Evolutionary conservation across 2,888 invertebrate species (phyloP), one percentile per base, ranked within the genome.

Genomic region (Drosophila recens): DNA sequence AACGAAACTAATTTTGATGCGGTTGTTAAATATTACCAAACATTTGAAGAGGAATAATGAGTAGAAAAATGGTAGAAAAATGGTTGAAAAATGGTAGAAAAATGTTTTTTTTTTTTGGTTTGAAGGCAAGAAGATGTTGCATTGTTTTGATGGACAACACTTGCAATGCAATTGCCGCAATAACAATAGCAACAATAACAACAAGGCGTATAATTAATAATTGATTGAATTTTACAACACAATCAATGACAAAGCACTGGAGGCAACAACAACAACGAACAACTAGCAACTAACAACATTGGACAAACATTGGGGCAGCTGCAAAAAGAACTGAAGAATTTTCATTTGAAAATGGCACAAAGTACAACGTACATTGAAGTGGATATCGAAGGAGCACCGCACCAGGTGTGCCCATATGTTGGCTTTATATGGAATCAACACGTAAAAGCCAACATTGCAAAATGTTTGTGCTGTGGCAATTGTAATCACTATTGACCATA

Each of bases 1-100:
- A 90, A 86, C 90, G 83, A 74, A 90, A 90, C 90, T 87, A 87
- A 87, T 87, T 90, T 88, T 70, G 80, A 86, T 89, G 90, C 75
- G 90, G 90, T 90, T 89, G 88, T 89, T 89, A 89, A 84, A 42
- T 76, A 82, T 89, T 87, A 79, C 86, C 80, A 89, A 89, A 87
- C 71, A 87, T 58, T 71, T 70, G 36, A 67, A 67, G 48, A 36
- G 38, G 61, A 75, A 66, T 78, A 66, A 80, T 23, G 53, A 77
- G 49, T 64, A 63, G 59, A 61, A 72, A 61, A 34, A 36, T 33
- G 40, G 49, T 64, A 63, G 59, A 61, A 72, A 61, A 34, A 36
- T 33, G 40, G 34, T 53, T 46, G 43, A 63, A 67, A 46, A 54
- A 43, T 33, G 40, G 34, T 53, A 53, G 45, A 63, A 67, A 46